Conservation (phyloP, 2,888 invertebrate genomes). For the Drosophila nigricruria region DNA sequence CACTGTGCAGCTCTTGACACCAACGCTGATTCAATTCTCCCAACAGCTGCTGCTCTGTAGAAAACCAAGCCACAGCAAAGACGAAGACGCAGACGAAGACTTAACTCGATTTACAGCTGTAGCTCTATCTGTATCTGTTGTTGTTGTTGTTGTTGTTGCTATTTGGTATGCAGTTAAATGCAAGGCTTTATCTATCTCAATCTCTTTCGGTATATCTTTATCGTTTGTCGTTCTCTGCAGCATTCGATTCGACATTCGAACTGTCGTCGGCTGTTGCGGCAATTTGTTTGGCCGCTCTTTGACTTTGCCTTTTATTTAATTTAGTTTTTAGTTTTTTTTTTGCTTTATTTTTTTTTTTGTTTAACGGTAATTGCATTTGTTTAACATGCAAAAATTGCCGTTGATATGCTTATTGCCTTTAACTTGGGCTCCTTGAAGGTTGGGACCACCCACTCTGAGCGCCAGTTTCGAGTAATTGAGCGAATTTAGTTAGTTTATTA, state of each 20-base stretch:
- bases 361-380: slow-evolving; percentile 67
- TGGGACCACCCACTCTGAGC: slow-evolving; percentile 61
- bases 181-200: slow-evolving; percentile 44
- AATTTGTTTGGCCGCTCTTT: slow-evolving; percentile 60
- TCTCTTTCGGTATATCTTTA: slow-evolving; percentile 40
- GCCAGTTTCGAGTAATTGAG: slow-evolving; percentile 47
- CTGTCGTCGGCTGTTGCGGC: slow-evolving; percentile 60
- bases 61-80: slow-evolving; percentile 19
- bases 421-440: slow-evolving; percentile 53
- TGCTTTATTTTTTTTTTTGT: slow-evolving; percentile 17
- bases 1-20: slow-evolving; percentile 17
- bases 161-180: slow-evolving; percentile 34
- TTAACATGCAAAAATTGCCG: slow-evolving; percentile 69
- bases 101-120: slow-evolving; percentile 33
- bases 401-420: slow-evolving; percentile 65
- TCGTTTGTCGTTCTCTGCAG: slow-evolving; percentile 28
- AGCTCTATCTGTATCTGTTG: background rate
- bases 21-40: slow-evolving; percentile 17
- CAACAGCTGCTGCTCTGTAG: slow-evolving; percentile 32
- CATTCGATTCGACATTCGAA: slow-evolving; percentile 32
- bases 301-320: slow-evolving; percentile 68
- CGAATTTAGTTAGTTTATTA: slow-evolving; percentile 48
- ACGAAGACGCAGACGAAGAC: slow-evolving; percentile 13
- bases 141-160: slow-evolving; percentile 4
- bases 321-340: slow-evolving; percentile 43